Base-by-base conservation (phyloP, 2,797 vertebrate genomes). In the Helostoma temminkii region DNA sequence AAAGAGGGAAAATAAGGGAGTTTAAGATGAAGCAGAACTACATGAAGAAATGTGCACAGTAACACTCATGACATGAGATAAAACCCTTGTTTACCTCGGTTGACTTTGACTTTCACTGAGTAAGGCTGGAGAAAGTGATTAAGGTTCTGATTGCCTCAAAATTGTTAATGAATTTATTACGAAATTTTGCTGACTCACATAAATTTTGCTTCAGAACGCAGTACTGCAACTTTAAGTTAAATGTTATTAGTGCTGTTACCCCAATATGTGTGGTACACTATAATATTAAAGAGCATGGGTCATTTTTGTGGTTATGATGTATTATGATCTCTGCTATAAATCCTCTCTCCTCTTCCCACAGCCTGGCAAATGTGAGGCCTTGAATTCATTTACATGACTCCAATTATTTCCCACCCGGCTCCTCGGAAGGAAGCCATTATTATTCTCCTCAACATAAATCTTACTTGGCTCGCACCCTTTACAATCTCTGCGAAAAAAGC, bases 31-130 rank as follows among this genome's bases (percentile, higher is more conserved):
- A 90, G 76, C 46, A 47, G 26, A 47, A 84, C 88, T 73, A 74
- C 81, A 72, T 5, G 78, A 76, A 75, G 77, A 66, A 83, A 83
- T 48, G 74, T 88, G 78, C 50, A 71, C 56, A 70, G 78, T 58
- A 45, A 28, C 6, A 32, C 62, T 59, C 6, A 62, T 3, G 1
- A 62, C 76, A 82, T 78, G 53, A 72, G 46, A 87, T 68, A 55
- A 84, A 76, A 56, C 45, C 67, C 39, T 37, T 74, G 70, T 78
- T 82, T 84, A 71, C 69, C 36, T 49, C 52, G 58, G 48, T 63
- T 58, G 70, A 73, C 56, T 30, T 46, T 53, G 80, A 74, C 12
- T 76, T 61, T 63, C 71, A 80, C 47, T 7, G 2, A 52, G 52
- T 48, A 57, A 79, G 66, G 70, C 71, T 74, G 0, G 42, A 67